phyloP scores from a whole-genome alignment of 2,797 vertebrate genomes.

The Sebastes cheni region DNA sequence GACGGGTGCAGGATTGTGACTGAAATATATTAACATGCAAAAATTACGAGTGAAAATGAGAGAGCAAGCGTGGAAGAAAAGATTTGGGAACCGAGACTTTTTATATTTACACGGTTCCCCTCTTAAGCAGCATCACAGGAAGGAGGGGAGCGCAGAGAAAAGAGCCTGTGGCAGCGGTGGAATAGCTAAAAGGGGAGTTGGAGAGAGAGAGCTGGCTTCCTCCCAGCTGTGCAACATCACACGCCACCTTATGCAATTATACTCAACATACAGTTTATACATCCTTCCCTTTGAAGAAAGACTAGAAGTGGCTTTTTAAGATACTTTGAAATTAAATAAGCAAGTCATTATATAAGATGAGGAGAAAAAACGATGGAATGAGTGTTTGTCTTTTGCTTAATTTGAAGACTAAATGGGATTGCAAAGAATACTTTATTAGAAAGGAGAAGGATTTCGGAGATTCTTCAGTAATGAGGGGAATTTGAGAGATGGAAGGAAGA shows the following conservation, averaged over 20 bases:
- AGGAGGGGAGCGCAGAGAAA: conserved; percentile 3
- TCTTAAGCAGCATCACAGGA: conserved; percentile 42
- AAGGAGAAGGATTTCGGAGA: conserved; percentile 14
- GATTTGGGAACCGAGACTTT: conserved; percentile 10
- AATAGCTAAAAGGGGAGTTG: conserved; percentile 37
- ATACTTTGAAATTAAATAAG: conserved; percentile 31
- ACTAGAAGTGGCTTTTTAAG: conserved; percentile 26
- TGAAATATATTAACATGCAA: conserved; percentile 28
- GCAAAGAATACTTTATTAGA: conserved; percentile 23
- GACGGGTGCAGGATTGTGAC: background rate
- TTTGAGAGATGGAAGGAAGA: background rate
- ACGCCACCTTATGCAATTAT: conserved; percentile 26
- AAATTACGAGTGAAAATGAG: conserved; percentile 50
- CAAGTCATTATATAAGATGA: conserved; percentile 5
- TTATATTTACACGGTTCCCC: conserved; percentile 29
- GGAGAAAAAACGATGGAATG: background rate
- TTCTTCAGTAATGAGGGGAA: background rate
- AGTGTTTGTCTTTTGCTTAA: conserved; percentile 25
- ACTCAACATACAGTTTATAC: conserved; percentile 27
- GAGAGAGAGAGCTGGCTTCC: conserved; percentile 24
- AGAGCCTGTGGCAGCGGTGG: conserved; percentile 36
- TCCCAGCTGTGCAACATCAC: conserved; percentile 44
- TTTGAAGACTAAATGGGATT: conserved; percentile 30
- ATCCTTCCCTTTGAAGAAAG: conserved; percentile 2
- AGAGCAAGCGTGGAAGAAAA: conserved; percentile 15